phyloP scores from a whole-genome alignment of 2,797 vertebrate species.

The Lophotriccus pileatus region DNA sequence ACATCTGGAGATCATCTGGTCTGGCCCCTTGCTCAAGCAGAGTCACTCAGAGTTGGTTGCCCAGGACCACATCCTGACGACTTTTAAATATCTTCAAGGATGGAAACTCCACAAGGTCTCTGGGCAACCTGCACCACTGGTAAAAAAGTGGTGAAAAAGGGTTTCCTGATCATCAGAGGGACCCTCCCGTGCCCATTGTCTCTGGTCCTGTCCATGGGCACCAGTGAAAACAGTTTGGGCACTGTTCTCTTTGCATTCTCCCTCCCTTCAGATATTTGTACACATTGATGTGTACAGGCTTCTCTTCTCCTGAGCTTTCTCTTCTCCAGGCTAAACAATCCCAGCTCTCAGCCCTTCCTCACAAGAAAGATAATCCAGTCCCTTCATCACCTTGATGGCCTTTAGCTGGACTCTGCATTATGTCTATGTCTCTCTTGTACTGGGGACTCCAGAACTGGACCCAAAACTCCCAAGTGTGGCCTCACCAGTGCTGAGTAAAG shows the following conservation, averaged over 20 bases:
- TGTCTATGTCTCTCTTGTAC: background rate
- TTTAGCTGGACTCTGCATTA: background rate
- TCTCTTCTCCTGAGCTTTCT: background rate
- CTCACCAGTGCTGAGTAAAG: background rate
- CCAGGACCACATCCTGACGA: background rate
- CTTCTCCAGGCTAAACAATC: background rate
- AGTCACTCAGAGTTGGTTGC: background rate
- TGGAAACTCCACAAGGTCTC: background rate
- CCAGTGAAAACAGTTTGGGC: background rate
- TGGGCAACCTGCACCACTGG: background rate
- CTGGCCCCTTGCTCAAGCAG: background rate
- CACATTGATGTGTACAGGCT: background rate
- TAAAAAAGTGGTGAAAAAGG: background rate
- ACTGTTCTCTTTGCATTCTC: background rate
- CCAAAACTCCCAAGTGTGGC: no score
- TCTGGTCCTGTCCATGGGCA: background rate
- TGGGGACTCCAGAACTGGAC: background rate
- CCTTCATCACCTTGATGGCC: background rate
- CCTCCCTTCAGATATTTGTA: background rate
- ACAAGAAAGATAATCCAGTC: background rate
- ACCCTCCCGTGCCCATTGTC: accelerated
- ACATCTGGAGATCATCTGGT: background rate
- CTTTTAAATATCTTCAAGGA: background rate
- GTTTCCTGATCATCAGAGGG: background rate
- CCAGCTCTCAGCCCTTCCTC: background rate